These are phyloP conservation scores for Holocentrus rufus DNA, from an alignment of 2,797 vertebrate species.

Conservation along the genomic window DNA sequence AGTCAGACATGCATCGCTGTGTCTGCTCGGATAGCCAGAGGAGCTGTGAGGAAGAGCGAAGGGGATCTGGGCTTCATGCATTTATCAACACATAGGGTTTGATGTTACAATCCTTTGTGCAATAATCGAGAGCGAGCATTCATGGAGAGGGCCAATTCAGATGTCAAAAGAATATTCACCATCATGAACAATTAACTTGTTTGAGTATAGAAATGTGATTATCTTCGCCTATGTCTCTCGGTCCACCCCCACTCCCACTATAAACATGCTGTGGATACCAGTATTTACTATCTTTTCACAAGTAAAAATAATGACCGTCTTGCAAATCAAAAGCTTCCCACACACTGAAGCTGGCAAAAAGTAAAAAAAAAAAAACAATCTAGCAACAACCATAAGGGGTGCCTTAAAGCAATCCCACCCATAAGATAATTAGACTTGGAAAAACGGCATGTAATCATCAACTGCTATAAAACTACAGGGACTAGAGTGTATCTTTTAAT, in stretches of 20 bases:
- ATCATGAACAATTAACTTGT: slow-evolving; percentile 63
- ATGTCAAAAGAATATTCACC: slow-evolving; percentile 30
- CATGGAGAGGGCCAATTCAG: slow-evolving; percentile 17
- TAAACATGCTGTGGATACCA: neutral
- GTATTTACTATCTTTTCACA: too few species aligned
- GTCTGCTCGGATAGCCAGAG: slow-evolving; percentile 47
- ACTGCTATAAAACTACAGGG: slow-evolving; percentile 38
- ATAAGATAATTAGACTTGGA: slow-evolving; percentile 58
- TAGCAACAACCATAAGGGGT: slow-evolving; percentile 17
- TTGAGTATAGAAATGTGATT: slow-evolving; percentile 60
- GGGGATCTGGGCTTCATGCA: slow-evolving; percentile 45
- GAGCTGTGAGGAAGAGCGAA: too few species aligned
- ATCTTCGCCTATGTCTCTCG: slow-evolving; percentile 16
- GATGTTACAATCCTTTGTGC: too few species aligned
- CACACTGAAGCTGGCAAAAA: neutral
- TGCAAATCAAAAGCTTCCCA: neutral
- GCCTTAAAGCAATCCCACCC: slow-evolving; percentile 42
- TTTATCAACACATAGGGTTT: slow-evolving; percentile 13
- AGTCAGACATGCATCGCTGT: slow-evolving; percentile 56
- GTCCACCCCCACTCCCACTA: neutral
- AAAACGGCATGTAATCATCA: slow-evolving; percentile 49
- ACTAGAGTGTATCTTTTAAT: slow-evolving; percentile 27
- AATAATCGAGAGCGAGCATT: slow-evolving; percentile 15
- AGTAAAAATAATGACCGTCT: neutral
- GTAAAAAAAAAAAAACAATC: neutral